These are phyloP conservation scores for Prionchulus punctatus DNA, from an alignment of 2,888 invertebrate genomes.

Conservation along the genomic window DNA sequence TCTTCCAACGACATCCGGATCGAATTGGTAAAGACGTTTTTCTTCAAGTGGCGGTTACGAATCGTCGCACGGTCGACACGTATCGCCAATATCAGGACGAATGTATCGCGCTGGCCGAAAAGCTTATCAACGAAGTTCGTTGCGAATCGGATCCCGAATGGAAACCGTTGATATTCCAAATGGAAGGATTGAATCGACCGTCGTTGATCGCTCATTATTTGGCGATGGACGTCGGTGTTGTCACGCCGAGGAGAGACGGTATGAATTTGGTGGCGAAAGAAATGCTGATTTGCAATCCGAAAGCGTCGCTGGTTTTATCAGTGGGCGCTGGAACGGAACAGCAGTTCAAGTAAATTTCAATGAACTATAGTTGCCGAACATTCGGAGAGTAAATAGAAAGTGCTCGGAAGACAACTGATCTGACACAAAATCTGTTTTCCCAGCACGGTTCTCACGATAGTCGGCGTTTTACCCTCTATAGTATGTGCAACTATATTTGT, in stretches of 20 bases:
- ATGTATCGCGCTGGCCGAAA: slow-evolving; percentile 23
- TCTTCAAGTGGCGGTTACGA: slow-evolving; percentile 29
- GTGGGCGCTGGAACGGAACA: slow-evolving; percentile 24
- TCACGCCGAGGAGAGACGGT: slow-evolving; percentile 28
- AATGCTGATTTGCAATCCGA: slow-evolving; percentile 26
- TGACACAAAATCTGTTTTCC: too few relatives aligned
- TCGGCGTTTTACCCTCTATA: too few relatives aligned
- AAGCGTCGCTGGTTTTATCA: slow-evolving; percentile 20
- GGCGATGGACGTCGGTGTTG: slow-evolving; percentile 32
- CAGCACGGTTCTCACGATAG: too few relatives aligned
- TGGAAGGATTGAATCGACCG: slow-evolving; percentile 22
- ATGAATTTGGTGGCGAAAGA: slow-evolving; percentile 32
- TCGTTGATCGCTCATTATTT: slow-evolving; percentile 26
- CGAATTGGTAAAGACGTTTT: slow-evolving; percentile 29
- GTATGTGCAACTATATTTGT: not conserved
- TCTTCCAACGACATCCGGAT: slow-evolving; percentile 20
- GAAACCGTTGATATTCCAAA: slow-evolving; percentile 29
- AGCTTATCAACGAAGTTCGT: slow-evolving; percentile 21
- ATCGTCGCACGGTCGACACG: slow-evolving; percentile 29
- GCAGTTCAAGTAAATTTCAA: slow-evolving; percentile 17
- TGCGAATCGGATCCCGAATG: slow-evolving; percentile 19
- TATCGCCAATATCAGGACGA: slow-evolving; percentile 31
- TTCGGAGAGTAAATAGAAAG: too few relatives aligned
- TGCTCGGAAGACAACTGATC: too few relatives aligned
- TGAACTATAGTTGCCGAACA: too few relatives aligned